phyloP scores from a whole-genome alignment of 2,888 invertebrate species.

The Hypomecis punctinalis region DNA sequence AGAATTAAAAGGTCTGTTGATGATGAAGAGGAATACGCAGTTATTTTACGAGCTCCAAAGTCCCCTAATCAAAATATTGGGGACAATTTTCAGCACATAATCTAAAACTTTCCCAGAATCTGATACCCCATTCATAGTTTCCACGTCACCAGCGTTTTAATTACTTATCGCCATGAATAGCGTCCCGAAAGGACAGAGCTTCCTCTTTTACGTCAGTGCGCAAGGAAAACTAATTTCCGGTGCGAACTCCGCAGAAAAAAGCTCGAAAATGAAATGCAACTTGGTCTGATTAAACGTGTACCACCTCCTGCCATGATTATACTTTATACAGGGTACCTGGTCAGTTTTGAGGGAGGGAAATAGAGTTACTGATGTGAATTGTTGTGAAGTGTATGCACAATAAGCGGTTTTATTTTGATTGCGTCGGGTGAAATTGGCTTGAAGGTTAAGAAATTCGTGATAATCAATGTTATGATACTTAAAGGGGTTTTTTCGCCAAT shows the following conservation, averaged over 20 bases:
- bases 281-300: conserved; percentile 39
- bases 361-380: no score
- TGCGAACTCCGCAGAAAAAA: conserved; percentile 26
- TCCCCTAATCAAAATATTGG: no score
- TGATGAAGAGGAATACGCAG: no score
- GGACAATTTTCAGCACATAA: no score
- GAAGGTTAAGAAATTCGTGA: no score
- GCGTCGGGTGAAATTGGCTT: no score
- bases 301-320: conserved; percentile 13
- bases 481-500: no score
- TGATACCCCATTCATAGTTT: background rate
- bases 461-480: no score
- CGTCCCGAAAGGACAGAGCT: conserved; percentile 6
- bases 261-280: conserved; percentile 38
- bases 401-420: no score
- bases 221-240: conserved; percentile 35
- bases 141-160: conserved; percentile 6
- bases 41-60: no score
- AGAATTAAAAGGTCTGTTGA: no score
- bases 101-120: background rate
- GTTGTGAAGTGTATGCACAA: no score
- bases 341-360: background rate
- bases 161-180: conserved; percentile 16
- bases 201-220: conserved; percentile 8
- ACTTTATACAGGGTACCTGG: background rate